phyloP scores from a whole-genome alignment of 2,797 vertebrate species.

The Pseudomugil tenellus region DNA sequence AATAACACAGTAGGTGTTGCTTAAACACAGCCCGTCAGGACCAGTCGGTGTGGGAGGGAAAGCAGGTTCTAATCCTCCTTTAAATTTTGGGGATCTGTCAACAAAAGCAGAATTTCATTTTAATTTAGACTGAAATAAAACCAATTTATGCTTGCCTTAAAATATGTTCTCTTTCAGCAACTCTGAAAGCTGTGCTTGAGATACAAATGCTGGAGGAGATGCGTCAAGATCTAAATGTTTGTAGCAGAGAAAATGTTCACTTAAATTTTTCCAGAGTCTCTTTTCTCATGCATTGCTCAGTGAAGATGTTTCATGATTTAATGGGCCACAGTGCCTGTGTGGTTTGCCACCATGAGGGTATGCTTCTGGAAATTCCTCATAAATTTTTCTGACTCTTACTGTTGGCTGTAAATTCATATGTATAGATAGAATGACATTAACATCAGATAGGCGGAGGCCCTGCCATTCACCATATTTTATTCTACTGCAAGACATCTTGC shows the following conservation, averaged over 20 bases:
- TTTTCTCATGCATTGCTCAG: conserved; percentile 8
- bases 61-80: conserved; percentile 6
- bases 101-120: background rate
- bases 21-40: background rate
- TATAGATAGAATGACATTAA: conserved; percentile 42
- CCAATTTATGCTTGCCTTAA: background rate
- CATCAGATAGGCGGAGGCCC: conserved; percentile 38
- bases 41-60: conserved; percentile 4
- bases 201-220: no score
- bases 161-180: background rate
- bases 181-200: background rate
- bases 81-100: conserved; percentile 4
- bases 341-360: conserved; percentile 13
- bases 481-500: conserved; percentile 25
- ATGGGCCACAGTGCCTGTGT: conserved; percentile 7
- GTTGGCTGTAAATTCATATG: conserved; percentile 33
- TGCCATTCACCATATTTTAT: conserved; percentile 31
- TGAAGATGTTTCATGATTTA: conserved; percentile 17
- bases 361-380: conserved; percentile 23
- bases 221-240: no score
- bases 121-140: background rate
- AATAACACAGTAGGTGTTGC: conserved; percentile 1
- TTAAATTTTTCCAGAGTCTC: background rate
- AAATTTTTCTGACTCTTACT: conserved; percentile 33
- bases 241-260: background rate